These are phyloP conservation scores for Amiota minor DNA, from an alignment of 2,888 invertebrate species.

Conservation along the genomic window DNA sequence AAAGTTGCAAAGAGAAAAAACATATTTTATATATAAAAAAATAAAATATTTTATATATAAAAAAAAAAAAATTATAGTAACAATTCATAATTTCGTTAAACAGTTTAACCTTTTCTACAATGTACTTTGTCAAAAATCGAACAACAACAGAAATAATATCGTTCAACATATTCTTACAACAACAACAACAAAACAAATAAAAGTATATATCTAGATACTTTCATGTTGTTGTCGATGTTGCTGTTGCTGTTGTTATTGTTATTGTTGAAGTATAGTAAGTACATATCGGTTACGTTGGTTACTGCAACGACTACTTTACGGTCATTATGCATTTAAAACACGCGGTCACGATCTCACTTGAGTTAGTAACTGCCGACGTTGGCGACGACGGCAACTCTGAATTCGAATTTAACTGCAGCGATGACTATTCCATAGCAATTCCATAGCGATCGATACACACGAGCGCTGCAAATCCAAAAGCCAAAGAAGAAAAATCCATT, in stretches of 20 bases:
- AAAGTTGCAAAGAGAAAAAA: neutral
- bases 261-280: conserved; percentile 50
- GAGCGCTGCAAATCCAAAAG: conserved; percentile 34
- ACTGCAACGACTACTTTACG: conserved; percentile 69
- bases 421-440: neutral
- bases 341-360: conserved; percentile 73
- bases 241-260: conserved; percentile 37
- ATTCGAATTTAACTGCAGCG: conserved; percentile 2
- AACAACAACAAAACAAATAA: conserved; percentile 32
- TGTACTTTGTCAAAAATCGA: conserved; percentile 40
- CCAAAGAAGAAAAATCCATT: conserved; percentile 44
- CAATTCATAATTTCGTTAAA: conserved; percentile 70
- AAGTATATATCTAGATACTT: neutral
- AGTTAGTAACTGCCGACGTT: conserved; percentile 63
- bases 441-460: conserved; percentile 10
- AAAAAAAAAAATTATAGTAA: conserved; percentile 58
- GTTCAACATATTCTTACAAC: conserved; percentile 35
- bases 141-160: neutral
- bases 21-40: neutral
- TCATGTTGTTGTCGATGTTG: conserved; percentile 40
- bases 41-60: conserved; percentile 49
- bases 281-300: conserved; percentile 57
- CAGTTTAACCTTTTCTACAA: conserved; percentile 63
- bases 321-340: conserved; percentile 74
- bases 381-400: conserved; percentile 33